Evolutionary conservation across 2,797 vertebrate species (phyloP).

Genomic region (Sebastiscus albofasciatus): DNA sequence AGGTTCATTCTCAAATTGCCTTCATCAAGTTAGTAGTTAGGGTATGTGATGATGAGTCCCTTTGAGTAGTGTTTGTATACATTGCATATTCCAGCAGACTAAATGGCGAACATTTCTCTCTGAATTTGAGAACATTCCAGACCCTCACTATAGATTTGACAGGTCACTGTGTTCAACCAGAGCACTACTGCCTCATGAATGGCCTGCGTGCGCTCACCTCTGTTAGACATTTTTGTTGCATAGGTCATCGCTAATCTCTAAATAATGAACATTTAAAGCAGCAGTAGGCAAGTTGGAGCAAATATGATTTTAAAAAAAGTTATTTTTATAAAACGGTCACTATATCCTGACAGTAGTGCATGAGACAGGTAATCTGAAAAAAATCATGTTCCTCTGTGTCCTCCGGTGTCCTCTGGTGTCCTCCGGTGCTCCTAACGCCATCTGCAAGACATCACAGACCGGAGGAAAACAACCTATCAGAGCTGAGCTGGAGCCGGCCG

Average conservation of each 20-base stretch:
- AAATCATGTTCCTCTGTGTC: no score
- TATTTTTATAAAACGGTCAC: no score
- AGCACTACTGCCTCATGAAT: not conserved
- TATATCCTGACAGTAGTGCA: no score
- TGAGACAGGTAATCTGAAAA: no score
- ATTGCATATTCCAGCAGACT: not conserved
- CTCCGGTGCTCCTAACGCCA: no score
- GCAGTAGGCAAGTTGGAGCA: no score
- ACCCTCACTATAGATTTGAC: slow-evolving; percentile 10
- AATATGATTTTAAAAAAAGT: no score
- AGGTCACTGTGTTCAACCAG: not conserved
- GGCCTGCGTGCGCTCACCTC: not conserved
- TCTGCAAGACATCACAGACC: no score
- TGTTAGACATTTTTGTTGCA: not conserved
- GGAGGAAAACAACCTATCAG: no score
- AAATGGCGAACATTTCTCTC: not conserved
- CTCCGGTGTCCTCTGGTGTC: no score
- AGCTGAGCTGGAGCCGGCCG: no score
- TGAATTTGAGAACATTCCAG: slow-evolving; percentile 40
- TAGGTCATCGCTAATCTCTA: not conserved
- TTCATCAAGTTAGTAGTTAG: not conserved
- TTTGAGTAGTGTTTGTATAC: not conserved
- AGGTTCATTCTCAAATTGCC: slow-evolving; percentile 35
- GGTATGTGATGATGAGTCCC: not conserved
- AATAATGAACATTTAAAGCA: not conserved